phyloP scores from a whole-genome alignment of 2,888 invertebrate species.

The Cephus rjabovi region DNA sequence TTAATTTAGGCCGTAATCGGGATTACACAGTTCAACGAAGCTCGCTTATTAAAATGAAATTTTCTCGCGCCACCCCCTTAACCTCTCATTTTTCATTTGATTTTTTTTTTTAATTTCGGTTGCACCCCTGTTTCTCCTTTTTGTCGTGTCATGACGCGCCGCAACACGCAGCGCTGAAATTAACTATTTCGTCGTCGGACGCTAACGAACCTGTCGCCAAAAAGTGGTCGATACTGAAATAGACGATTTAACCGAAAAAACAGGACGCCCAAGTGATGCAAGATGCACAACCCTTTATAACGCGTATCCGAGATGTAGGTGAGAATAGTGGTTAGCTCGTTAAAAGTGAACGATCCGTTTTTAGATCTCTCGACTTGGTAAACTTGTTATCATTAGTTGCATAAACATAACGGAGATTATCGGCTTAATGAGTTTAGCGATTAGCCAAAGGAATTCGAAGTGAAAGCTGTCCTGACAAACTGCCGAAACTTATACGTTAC shows the following conservation, averaged over 20 bases:
- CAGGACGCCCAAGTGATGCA: neutral
- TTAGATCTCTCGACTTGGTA: neutral
- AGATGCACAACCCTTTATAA: neutral
- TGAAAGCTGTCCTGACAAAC: neutral
- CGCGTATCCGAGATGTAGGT: neutral
- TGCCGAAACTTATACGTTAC: neutral
- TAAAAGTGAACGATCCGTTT: neutral
- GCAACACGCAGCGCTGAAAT: neutral
- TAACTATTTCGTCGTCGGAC: neutral
- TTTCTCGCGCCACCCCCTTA: neutral
- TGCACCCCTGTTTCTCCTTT: neutral
- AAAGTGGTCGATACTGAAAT: neutral
- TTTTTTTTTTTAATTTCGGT: neutral
- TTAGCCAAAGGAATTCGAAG: neutral
- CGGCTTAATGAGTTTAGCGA: neutral
- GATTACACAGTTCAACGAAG: neutral
- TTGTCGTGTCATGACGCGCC: neutral
- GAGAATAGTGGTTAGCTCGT: neutral
- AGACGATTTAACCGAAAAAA: neutral
- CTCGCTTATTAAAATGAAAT: neutral
- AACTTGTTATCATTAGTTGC: neutral
- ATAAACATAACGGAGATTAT: neutral
- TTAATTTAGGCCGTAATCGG: neutral
- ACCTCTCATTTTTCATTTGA: neutral
- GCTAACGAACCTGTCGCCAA: neutral